Percentiles rank a stretch among this genome's conserved stretches.
These are phyloP conservation scores for Grallaria varia DNA, from an alignment of 2,113 vertebrate species.

Conservation along the genomic window DNA sequence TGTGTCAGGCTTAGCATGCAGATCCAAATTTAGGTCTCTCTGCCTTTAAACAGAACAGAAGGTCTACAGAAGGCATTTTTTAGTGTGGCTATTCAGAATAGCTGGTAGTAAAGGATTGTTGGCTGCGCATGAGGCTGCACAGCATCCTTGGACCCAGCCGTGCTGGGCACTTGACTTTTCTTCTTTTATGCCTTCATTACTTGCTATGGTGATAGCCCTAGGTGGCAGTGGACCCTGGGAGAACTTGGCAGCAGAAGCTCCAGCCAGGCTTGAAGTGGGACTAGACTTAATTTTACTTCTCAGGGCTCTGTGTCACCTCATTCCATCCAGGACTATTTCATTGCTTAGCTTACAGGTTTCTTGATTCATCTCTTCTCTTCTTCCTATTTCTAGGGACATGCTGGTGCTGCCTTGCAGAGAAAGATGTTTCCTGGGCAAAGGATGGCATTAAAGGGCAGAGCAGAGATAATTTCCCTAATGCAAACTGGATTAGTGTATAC, in stretches of 20 bases:
- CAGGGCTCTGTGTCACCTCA: neutral
- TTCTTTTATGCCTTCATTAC: neutral
- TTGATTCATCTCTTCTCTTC: neutral
- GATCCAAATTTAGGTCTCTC: conserved; percentile 9
- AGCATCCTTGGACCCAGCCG: neutral
- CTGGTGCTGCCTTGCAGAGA: neutral
- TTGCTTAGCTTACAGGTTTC: neutral
- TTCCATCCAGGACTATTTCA: neutral
- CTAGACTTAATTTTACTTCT: neutral
- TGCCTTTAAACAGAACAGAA: conserved; percentile 23
- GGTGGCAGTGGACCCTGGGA: neutral
- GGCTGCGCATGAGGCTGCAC: neutral
- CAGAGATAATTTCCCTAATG: neutral
- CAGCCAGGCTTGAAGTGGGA: neutral
- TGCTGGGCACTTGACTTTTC: neutral
- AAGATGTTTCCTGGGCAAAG: neutral
- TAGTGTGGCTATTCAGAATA: neutral
- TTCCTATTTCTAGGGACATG: neutral
- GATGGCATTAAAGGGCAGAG: neutral
- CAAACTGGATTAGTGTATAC: neutral
- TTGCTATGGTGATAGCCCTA: neutral
- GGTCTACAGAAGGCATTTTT: neutral
- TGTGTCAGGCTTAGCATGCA: neutral
- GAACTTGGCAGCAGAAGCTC: neutral
- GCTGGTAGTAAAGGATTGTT: neutral